These are phyloP conservation scores for Notothenia rossii DNA, from an alignment of 2,113 vertebrate genomes.

Conservation along the genomic window DNA sequence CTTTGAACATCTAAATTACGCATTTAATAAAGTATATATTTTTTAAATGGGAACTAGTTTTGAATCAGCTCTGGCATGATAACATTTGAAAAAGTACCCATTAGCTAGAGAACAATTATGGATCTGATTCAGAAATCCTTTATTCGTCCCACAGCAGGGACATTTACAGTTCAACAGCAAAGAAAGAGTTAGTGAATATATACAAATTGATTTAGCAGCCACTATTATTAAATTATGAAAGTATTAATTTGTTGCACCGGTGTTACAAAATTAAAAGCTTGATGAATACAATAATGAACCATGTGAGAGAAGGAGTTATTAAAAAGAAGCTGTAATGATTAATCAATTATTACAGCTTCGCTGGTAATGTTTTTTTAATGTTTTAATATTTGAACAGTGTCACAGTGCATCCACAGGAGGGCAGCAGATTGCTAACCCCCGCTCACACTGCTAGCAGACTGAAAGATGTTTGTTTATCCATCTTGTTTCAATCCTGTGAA, in stretches of 20 bases:
- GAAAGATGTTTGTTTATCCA: slow-evolving; percentile 21
- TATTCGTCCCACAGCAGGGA: no score
- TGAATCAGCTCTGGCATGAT: not conserved
- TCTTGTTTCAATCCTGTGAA: slow-evolving; percentile 63
- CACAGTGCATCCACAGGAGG: slow-evolving; percentile 66
- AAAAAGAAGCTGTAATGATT: not conserved
- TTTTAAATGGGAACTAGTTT: not conserved
- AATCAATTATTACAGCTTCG: not conserved
- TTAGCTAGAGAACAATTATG: no score
- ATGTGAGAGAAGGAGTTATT: not conserved
- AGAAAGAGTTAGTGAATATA: no score
- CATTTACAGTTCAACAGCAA: no score
- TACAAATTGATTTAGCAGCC: no score
- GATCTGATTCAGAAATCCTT: no score
- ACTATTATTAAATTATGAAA: no score
- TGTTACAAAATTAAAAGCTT: no score
- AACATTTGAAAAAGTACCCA: not conserved
- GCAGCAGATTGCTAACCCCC: slow-evolving; percentile 61
- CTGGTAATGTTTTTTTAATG: not conserved
- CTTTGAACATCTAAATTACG: not conserved
- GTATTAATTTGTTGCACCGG: no score
- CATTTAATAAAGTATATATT: no score
- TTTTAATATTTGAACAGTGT: slow-evolving; percentile 1
- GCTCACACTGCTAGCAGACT: not conserved
- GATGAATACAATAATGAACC: no score